Evolutionary conservation across 2,797 vertebrate genomes (phyloP).

Genomic region (Sandelia bainsii): DNA sequence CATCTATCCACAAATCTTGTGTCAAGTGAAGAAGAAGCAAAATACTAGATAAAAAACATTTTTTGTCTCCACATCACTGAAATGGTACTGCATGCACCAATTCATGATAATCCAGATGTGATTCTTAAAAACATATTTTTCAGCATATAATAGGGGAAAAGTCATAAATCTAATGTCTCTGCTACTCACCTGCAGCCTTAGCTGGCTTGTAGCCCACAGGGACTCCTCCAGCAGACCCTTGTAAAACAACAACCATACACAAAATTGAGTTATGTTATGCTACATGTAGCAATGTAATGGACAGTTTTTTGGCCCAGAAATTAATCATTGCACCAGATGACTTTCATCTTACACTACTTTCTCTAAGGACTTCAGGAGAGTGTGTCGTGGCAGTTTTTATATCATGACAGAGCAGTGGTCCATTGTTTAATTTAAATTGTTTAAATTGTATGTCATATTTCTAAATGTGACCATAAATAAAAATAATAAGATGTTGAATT

Average conservation of each 20-base stretch:
- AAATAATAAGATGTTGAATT: not conserved
- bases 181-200: slow-evolving; percentile 83
- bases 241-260: slow-evolving; percentile 63
- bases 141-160: not conserved
- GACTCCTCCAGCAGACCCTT: slow-evolving; percentile 79
- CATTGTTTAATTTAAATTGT: slow-evolving; percentile 1
- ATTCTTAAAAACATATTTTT: slow-evolving; percentile 29
- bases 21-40: not conserved
- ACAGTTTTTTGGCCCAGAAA: slow-evolving; percentile 24
- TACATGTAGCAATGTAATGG: slow-evolving; percentile 36
- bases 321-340: slow-evolving; percentile 34
- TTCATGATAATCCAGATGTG: slow-evolving; percentile 28
- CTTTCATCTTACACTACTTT: not conserved
- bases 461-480: not conserved
- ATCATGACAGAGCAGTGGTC: not conserved
- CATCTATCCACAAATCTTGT: not conserved
- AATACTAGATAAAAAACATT: not conserved
- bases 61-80: not conserved
- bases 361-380: not conserved
- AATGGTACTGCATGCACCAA: not conserved
- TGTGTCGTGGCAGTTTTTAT: not conserved
- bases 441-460: slow-evolving; percentile 2
- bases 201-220: slow-evolving; percentile 82
- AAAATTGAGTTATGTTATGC: slow-evolving; percentile 44
- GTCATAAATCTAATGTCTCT: slow-evolving; percentile 40